phyloP scores from a whole-genome alignment of 2,888 invertebrate species.

The Athetis lepigone region DNA sequence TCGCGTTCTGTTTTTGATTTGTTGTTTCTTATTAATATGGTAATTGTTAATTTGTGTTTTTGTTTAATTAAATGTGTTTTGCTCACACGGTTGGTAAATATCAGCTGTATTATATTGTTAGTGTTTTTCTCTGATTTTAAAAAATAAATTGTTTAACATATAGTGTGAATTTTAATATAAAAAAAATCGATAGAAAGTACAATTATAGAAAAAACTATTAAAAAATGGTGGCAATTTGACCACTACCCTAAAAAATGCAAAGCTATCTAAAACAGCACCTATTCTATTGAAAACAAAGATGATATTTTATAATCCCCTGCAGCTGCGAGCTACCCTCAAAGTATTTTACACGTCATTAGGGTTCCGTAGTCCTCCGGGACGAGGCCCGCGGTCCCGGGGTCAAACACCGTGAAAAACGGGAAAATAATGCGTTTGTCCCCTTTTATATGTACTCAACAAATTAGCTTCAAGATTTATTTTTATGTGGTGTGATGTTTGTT shows the following conservation, averaged over 20 bases:
- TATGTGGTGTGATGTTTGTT: constrained; percentile 36
- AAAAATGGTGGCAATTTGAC: constrained; percentile 15
- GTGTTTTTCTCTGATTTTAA: neutral
- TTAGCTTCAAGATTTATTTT: constrained; percentile 59
- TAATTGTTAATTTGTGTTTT: constrained; percentile 27
- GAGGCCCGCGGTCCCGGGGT: constrained; percentile 78
- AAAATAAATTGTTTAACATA: neutral
- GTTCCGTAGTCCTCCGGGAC: constrained; percentile 65
- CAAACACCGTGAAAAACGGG: constrained; percentile 84
- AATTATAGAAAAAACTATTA: neutral
- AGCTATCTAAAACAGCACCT: constrained; percentile 47
- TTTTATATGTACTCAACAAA: constrained; percentile 65
- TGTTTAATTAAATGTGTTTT: neutral
- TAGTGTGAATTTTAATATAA: neutral
- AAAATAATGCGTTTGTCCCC: constrained; percentile 77
- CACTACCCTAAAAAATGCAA: constrained; percentile 36
- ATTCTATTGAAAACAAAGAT: constrained; percentile 52
- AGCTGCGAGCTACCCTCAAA: constrained; percentile 64
- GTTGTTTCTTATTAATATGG: constrained; percentile 56
- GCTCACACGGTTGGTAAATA: neutral
- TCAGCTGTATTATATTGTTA: neutral
- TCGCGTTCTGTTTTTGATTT: constrained; percentile 33
- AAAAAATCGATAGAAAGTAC: neutral
- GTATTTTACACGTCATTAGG: constrained; percentile 86
- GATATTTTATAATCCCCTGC: constrained; percentile 59